Evolutionary conservation across 1,140 invertebrate genomes (phyloP).

Genomic region (Drosophila sp.): DNA sequence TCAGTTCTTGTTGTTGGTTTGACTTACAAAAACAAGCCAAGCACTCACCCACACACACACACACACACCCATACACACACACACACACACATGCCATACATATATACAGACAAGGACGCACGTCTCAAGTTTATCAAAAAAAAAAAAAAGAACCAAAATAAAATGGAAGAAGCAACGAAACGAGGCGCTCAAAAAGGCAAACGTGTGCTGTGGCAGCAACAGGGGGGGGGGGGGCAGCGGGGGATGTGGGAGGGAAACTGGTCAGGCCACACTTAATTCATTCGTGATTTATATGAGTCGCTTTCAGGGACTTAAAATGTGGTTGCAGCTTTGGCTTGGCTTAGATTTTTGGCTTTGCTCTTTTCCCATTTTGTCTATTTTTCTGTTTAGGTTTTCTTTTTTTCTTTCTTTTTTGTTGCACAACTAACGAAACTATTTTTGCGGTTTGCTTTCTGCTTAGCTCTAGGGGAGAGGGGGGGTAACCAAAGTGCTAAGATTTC

Average conservation of each 20-base stretch:
- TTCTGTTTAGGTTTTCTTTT: conserved; percentile 17
- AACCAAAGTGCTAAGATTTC: conserved; percentile 48
- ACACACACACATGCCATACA: conserved; percentile 3
- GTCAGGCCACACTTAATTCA: conserved; percentile 75
- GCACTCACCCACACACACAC: conserved; percentile 32
- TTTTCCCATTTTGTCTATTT: conserved; percentile 1
- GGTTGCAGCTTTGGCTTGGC: conserved; percentile 55
- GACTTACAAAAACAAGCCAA: conserved; percentile 68
- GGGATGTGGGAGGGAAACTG: conserved; percentile 44
- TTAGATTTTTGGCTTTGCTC: conserved; percentile 28
- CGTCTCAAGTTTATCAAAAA: conserved; percentile 79
- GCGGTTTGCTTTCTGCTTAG: conserved; percentile 51
- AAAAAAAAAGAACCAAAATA: conserved; percentile 36
- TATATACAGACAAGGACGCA: conserved; percentile 54
- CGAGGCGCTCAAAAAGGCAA: conserved; percentile 23
- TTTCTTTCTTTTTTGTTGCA: conserved; percentile 18
- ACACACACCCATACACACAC: conserved; percentile 26
- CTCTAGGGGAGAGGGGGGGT: conserved; percentile 1
- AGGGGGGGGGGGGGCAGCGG: not conserved
- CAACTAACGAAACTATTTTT: conserved; percentile 71
- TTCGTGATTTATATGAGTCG: conserved; percentile 78
- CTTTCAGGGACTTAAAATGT: conserved; percentile 75
- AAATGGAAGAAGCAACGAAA: conserved; percentile 17
- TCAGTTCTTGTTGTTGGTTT: conserved; percentile 61
- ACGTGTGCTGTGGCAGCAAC: conserved; percentile 1